A percentile compares a stretch with the other conserved stretches of the same genome.
Conservation (phyloP, 2,888 invertebrate genomes). For the Dromius quadrimaculatus region DNA sequence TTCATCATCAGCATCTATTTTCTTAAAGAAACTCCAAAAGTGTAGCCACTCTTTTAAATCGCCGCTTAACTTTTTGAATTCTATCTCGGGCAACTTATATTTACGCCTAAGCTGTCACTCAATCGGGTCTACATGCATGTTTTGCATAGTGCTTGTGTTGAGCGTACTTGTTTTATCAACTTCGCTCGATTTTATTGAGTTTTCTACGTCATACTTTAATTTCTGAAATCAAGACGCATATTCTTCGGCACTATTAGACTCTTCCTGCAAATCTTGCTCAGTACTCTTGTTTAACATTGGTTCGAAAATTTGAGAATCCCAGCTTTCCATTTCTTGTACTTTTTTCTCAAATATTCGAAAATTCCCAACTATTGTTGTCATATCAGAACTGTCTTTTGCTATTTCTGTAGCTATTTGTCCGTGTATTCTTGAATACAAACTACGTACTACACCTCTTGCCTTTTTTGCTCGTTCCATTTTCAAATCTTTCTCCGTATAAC, state of each 20-base stretch:
- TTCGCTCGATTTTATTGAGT: neutral
- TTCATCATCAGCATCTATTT: slow-evolving; percentile 6
- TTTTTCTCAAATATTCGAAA: neutral
- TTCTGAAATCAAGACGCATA: slow-evolving; percentile 13
- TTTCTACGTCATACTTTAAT: neutral
- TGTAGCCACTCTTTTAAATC: slow-evolving; percentile 36
- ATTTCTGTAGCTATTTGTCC: neutral
- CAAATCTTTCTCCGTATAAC: neutral
- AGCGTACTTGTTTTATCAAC: neutral
- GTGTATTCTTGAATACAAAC: slow-evolving; percentile 4
- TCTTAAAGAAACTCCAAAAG: slow-evolving; percentile 30
- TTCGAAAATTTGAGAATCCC: neutral
- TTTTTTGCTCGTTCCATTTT: slow-evolving; percentile 7
- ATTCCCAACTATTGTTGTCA: neutral
- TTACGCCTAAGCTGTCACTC: neutral
- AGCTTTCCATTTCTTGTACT: neutral
- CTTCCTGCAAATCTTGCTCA: neutral
- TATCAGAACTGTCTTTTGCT: neutral
- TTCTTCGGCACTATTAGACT: neutral
- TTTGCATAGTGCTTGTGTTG: neutral
- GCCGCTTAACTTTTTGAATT: slow-evolving; percentile 36
- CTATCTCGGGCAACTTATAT: slow-evolving; percentile 14
- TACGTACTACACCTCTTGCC: slow-evolving; percentile 1
- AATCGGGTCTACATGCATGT: neutral
- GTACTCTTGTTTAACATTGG: neutral